Conservation (phyloP, 1,140 invertebrate genomes). For the Zaprionus vittiger region DNA sequence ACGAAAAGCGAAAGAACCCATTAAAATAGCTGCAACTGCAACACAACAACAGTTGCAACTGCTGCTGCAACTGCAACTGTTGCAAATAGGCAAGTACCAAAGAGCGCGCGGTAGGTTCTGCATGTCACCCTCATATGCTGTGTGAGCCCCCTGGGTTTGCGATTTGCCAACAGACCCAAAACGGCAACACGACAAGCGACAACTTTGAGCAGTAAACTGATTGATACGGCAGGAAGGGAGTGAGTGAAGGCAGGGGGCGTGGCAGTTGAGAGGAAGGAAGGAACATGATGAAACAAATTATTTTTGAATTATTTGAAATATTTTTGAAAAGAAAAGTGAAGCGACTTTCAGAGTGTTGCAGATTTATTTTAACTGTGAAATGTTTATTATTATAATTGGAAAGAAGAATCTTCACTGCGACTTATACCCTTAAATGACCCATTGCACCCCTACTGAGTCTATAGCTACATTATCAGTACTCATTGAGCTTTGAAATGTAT, state of each 20-base stretch:
- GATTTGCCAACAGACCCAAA: slow-evolving; percentile 52
- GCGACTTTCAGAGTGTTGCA: too few relatives aligned
- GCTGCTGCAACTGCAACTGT: slow-evolving; percentile 37
- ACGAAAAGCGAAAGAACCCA: slow-evolving; percentile 81
- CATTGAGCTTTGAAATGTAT: too few relatives aligned
- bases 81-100: slow-evolving; percentile 33
- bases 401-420: too few relatives aligned
- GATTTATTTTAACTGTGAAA: too few relatives aligned
- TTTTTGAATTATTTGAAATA: neutral
- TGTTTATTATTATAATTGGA: too few relatives aligned
- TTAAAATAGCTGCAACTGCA: slow-evolving; percentile 73
- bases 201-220: slow-evolving; percentile 63
- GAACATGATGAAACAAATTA: neutral
- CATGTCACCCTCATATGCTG: slow-evolving; percentile 53
- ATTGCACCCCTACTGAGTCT: too few relatives aligned
- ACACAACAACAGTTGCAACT: slow-evolving; percentile 19
- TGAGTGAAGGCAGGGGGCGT: neutral
- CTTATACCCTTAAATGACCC: too few relatives aligned
- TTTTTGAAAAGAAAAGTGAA: too few relatives aligned
- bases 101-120: slow-evolving; percentile 66
- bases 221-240: neutral
- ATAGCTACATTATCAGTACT: too few relatives aligned
- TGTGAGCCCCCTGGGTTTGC: slow-evolving; percentile 43
- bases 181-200: slow-evolving; percentile 61
- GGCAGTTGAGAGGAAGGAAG: neutral